Evolutionary conservation across 2,113 vertebrate species (phyloP), one percentile per base, ranked within the genome.

Genomic region (Archocentrus centrarchus): DNA sequence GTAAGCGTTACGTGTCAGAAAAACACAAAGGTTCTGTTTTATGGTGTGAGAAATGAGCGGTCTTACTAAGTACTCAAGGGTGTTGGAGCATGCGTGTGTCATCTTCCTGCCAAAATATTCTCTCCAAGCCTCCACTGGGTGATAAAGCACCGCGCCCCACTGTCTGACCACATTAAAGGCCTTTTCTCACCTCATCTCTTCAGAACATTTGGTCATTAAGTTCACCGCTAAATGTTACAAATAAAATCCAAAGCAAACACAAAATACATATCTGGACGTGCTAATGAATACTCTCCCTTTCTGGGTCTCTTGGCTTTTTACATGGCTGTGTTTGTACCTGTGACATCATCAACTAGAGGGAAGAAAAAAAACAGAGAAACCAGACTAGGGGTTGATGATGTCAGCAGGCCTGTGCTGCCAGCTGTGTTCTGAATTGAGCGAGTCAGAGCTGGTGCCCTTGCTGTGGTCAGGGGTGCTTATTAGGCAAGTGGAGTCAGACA

Each of bases 401-500:
- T 92, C 92, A 94, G 75, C 87, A 63, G 83, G 83, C 84, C 82
- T 58, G 82, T 7, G 80, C 79, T 86, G 86, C 88, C 92, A 92
- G 90, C 88, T 92, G 91, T 86, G 88, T 77, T 92, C 89, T 89
- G 77, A 90, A 86, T 84, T 3, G 39, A 64, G 63, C 47, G 85
- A 81, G 59, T 81, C 22, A 59, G 61, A 81, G 81, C 83, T 7
- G 22, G 78, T 87, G 85, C 90, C 84, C 83, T 92, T 68, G 86
- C 90, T 94, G 92, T 82, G 93, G 92, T 91, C 1, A 77, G 76
- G 88, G 89, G 77, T 90, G 93, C 86, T 92, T 94, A 92, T 93
- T 93, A 95, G 81, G 79, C 86, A 83, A 81, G 70, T 14, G 81
- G 76, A 92, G 87, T 88, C 86, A 89, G 90, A 90, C 87, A 86